phyloP scores from a whole-genome alignment of 2,113 vertebrate genomes.

The Heterotis niloticus region DNA sequence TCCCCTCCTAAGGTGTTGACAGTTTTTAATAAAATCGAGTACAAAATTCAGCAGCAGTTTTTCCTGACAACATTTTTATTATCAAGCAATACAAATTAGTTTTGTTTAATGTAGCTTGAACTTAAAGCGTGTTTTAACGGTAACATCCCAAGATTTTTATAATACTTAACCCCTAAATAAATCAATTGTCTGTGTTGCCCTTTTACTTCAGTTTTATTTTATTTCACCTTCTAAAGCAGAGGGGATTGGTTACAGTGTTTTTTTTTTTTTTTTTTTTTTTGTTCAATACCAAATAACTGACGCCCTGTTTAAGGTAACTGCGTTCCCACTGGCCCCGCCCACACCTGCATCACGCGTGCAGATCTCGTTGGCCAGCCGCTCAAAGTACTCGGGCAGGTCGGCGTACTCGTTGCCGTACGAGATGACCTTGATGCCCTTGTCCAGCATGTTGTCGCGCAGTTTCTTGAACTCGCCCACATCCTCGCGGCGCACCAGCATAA shows the following conservation, averaged over 20 bases:
- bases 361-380: conserved; percentile 82
- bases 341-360: conserved; percentile 62
- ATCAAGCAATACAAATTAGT: background rate
- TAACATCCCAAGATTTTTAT: no score
- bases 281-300: background rate
- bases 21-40: background rate
- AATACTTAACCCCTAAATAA: no score
- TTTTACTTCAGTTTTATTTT: no score
- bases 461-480: conserved; percentile 91
- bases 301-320: background rate
- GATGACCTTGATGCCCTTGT: conserved; percentile 95
- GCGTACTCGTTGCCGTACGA: conserved; percentile 86
- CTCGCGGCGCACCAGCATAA: conserved; percentile 90
- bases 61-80: background rate
- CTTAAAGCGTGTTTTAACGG: no score
- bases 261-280: background rate
- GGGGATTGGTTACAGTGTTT: no score
- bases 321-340: conserved; percentile 40
- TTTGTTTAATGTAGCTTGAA: background rate
- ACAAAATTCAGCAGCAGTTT: background rate
- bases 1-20: no score
- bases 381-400: conserved; percentile 86
- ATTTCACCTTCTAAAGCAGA: no score
- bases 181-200: no score
- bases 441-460: conserved; percentile 91